phyloP scores from a whole-genome alignment of 2,888 invertebrate genomes.

The Amphipyra berbera region DNA sequence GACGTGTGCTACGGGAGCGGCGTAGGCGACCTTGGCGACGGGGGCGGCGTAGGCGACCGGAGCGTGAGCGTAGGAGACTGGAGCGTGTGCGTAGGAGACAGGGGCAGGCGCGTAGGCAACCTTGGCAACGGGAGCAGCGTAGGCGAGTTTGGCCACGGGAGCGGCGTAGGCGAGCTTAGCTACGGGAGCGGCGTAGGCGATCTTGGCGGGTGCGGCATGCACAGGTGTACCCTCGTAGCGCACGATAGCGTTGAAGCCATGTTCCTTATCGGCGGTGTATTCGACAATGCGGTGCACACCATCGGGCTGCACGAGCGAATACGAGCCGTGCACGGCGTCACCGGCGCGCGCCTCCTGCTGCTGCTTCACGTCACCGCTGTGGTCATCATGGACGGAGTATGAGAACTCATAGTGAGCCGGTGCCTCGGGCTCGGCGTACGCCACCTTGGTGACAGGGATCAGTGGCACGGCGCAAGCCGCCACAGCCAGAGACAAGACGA shows the following conservation, averaged over 20 bases:
- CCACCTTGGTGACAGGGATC: constrained; percentile 72
- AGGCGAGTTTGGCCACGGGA: constrained; percentile 35
- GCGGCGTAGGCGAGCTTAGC: constrained; percentile 53
- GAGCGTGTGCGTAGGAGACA: constrained; percentile 67
- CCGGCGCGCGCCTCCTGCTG: constrained; percentile 84
- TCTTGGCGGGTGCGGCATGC: constrained; percentile 56
- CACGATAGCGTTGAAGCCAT: constrained; percentile 85
- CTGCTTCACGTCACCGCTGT: constrained; percentile 85
- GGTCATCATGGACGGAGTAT: constrained; percentile 83
- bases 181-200: constrained; percentile 59
- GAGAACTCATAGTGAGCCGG: constrained; percentile 84
- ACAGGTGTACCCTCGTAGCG: constrained; percentile 81
- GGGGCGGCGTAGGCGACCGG: constrained; percentile 63
- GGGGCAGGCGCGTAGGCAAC: constrained; percentile 60
- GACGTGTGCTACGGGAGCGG: constrained; percentile 73
- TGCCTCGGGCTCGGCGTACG: constrained; percentile 77
- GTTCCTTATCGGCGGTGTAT: constrained; percentile 81
- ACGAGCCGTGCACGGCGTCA: constrained; percentile 83
- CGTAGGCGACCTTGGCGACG: constrained; percentile 62
- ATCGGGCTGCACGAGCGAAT: constrained; percentile 86
- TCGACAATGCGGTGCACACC: constrained; percentile 84
- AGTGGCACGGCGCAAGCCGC: constrained; percentile 65
- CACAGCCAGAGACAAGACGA: constrained; percentile 74
- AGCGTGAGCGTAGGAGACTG: constrained; percentile 74
- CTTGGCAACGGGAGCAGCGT: constrained; percentile 51